Conservation (phyloP, 2,888 invertebrate species). For the Melipona bicolor region DNA sequence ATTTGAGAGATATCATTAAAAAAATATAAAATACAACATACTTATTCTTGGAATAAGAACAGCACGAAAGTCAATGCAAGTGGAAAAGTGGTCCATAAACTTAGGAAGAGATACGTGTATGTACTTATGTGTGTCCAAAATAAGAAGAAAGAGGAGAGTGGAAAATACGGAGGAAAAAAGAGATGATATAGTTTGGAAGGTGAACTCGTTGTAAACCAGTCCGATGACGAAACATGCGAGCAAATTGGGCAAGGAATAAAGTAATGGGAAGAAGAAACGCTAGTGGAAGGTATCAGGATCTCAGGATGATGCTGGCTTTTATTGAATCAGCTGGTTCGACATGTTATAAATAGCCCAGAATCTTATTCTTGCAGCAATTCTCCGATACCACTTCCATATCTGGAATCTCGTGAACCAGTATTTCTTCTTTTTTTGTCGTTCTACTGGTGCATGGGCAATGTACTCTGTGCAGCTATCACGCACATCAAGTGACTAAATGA, state of each 20-base stretch:
- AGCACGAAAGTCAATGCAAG: no score
- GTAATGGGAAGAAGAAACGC: slow-evolving; percentile 65
- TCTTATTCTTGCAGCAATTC: slow-evolving; percentile 68
- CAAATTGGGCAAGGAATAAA: slow-evolving; percentile 53
- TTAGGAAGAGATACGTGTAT: background rate
- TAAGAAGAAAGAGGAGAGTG: background rate
- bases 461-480: background rate
- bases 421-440: slow-evolving; percentile 53
- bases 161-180: background rate
- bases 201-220: slow-evolving; percentile 65
- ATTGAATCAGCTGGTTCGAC: slow-evolving; percentile 72
- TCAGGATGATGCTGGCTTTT: slow-evolving; percentile 45
- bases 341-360: slow-evolving; percentile 74
- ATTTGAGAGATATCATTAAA: no score
- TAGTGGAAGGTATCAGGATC: slow-evolving; percentile 34
- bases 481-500: slow-evolving; percentile 9
- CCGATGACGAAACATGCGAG: slow-evolving; percentile 59
- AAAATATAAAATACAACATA: no score
- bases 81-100: background rate
- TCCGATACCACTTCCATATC: slow-evolving; percentile 70
- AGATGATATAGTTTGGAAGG: slow-evolving; percentile 39
- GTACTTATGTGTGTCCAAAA: background rate
- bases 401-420: slow-evolving; percentile 63
- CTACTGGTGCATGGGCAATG: slow-evolving; percentile 17
- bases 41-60: no score